Percentiles rank a stretch among this genome's conserved stretches.
These are phyloP conservation scores for Muscina levida DNA, from an alignment of 2,888 invertebrate genomes.

Conservation along the genomic window DNA sequence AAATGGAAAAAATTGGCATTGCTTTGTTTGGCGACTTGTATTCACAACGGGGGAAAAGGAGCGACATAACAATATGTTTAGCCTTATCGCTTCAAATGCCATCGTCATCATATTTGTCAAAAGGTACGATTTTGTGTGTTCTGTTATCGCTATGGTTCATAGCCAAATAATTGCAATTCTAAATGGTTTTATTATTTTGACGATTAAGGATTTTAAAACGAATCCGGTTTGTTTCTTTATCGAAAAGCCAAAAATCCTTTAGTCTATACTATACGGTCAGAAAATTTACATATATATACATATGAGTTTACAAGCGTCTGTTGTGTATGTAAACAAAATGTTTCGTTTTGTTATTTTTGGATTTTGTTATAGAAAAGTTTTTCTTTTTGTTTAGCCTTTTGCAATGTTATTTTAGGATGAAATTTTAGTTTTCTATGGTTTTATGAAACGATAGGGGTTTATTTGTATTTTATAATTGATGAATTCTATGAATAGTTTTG, in stretches of 20 bases:
- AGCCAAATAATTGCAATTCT: conserved; percentile 52
- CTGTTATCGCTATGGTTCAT: not conserved
- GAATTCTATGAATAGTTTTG: not conserved
- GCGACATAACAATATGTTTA: conserved; percentile 7
- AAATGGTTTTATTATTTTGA: conserved; percentile 34
- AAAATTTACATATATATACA: not conserved
- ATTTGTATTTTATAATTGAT: conserved; percentile 12
- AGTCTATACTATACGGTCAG: not conserved
- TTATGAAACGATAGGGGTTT: conserved; percentile 39
- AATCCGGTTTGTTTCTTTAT: conserved; percentile 24
- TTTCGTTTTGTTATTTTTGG: conserved; percentile 59
- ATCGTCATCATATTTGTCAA: conserved; percentile 3
- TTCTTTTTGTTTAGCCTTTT: conserved; percentile 7
- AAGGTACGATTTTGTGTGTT: not conserved
- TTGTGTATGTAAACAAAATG: conserved; percentile 29
- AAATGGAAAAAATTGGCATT: conserved; percentile 24
- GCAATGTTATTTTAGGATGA: conserved; percentile 60
- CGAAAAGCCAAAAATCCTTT: not conserved
- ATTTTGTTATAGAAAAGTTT: conserved; percentile 20
- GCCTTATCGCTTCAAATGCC: not conserved
- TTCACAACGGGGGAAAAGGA: not conserved
- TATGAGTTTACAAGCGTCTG: too few relatives aligned
- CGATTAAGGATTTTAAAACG: conserved; percentile 42
- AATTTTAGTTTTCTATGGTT: conserved; percentile 19
- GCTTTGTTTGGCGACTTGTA: not conserved